Evolutionary conservation across 2,113 vertebrate species (phyloP).

Genomic region (Astur gentilis): DNA sequence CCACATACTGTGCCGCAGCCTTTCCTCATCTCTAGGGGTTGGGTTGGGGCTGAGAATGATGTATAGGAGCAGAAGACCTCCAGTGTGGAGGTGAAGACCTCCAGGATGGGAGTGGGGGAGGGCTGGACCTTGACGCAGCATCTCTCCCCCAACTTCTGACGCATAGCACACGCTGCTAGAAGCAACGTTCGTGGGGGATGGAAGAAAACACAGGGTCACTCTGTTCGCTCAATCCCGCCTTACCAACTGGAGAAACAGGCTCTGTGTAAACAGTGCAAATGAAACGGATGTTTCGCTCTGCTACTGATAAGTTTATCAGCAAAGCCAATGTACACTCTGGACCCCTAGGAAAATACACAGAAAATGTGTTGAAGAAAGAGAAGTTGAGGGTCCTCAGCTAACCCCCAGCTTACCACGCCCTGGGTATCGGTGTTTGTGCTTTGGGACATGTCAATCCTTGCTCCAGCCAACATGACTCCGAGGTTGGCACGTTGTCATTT

Average conservation of each 20-base stretch:
- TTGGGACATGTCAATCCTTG: not conserved
- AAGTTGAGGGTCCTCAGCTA: slow-evolving; percentile 1
- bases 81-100: not conserved
- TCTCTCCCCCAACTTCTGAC: not conserved
- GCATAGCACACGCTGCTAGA: fast-evolving
- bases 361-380: not conserved
- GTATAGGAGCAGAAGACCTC: not conserved
- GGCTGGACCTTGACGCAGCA: not conserved
- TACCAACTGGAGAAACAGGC: not conserved
- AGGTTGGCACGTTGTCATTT: not conserved
- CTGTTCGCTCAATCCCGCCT: not conserved
- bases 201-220: not conserved
- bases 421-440: not conserved
- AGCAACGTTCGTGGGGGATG: not conserved
- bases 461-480: not conserved
- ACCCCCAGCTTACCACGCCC: not conserved
- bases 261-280: not conserved
- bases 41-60: not conserved
- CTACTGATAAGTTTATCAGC: slow-evolving; percentile 37
- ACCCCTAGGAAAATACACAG: not conserved
- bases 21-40: slow-evolving; percentile 28
- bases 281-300: not conserved
- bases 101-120: not conserved
- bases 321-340: not conserved
- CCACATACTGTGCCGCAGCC: slow-evolving; percentile 10